Evolutionary conservation across 1,140 invertebrate species (phyloP).

Genomic region (Nymphalis io): DNA sequence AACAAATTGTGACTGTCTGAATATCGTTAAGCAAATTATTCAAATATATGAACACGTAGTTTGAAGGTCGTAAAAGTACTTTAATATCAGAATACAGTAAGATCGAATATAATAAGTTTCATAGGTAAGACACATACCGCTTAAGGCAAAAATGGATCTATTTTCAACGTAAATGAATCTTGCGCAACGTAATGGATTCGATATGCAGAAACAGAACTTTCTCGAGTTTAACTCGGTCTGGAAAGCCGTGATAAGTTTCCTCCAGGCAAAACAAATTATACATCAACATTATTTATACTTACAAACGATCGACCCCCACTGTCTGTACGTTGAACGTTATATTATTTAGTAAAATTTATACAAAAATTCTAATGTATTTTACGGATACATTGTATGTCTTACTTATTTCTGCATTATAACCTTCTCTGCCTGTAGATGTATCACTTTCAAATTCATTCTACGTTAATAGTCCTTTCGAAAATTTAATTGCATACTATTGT

Average conservation of each 20-base stretch:
- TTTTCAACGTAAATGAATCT: slow-evolving; percentile 31
- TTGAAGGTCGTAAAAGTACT: neutral
- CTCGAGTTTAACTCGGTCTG: slow-evolving; percentile 35
- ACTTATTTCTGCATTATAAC: neutral
- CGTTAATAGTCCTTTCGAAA: slow-evolving; percentile 11
- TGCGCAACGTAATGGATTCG: slow-evolving; percentile 34
- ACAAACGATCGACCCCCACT: slow-evolving; percentile 18
- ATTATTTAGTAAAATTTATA: neutral
- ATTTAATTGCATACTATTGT: slow-evolving; percentile 6
- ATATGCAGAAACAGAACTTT: slow-evolving; percentile 45
- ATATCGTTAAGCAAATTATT: neutral
- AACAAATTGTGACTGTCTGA: too few species aligned
- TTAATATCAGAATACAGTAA: neutral
- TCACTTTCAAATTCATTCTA: slow-evolving; percentile 1
- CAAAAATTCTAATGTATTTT: too few species aligned
- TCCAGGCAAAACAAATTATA: slow-evolving; percentile 40
- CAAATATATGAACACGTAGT: neutral
- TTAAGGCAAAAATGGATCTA: slow-evolving; percentile 27
- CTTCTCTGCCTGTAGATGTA: neutral
- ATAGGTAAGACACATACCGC: slow-evolving; percentile 16
- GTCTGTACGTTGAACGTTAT: neutral
- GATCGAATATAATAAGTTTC: slow-evolving; percentile 21
- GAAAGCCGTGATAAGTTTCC: slow-evolving; percentile 42
- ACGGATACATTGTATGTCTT: neutral
- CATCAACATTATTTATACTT: slow-evolving; percentile 24